Percentiles rank a stretch among this genome's conserved stretches.
phyloP scores from a whole-genome alignment of 2,888 invertebrate genomes.

The Aricia artaxerxes region DNA sequence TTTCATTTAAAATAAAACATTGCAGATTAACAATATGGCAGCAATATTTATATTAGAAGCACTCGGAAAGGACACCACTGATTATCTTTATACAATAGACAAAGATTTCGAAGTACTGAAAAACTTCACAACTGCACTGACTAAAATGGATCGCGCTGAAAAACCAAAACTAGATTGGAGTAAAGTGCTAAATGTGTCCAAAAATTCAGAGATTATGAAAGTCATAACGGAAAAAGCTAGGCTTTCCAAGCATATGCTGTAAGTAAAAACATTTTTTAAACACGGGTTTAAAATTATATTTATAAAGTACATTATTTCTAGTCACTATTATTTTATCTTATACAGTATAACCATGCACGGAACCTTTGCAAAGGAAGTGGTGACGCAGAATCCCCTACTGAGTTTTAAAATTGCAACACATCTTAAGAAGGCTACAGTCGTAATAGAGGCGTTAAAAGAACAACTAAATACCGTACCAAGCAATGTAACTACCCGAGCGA shows the following conservation, averaged over 20 bases:
- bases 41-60: constrained; percentile 69
- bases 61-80: constrained; percentile 65
- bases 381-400: constrained; percentile 66
- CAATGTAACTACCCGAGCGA: constrained; percentile 49
- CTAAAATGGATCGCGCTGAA: constrained; percentile 46
- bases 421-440: constrained; percentile 54
- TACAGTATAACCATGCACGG: constrained; percentile 70
- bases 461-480: constrained; percentile 55
- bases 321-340: constrained; percentile 34
- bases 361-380: constrained; percentile 70
- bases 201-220: constrained; percentile 57
- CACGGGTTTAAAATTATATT: constrained; percentile 41
- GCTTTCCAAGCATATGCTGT: constrained; percentile 68
- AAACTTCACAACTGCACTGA: constrained; percentile 55
- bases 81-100: constrained; percentile 62
- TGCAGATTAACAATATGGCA: constrained; percentile 72
- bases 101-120: constrained; percentile 60
- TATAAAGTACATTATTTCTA: constrained; percentile 47
- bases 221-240: constrained; percentile 52
- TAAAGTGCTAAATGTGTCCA: constrained; percentile 50
- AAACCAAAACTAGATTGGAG: constrained; percentile 53
- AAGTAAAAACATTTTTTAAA: constrained; percentile 44
- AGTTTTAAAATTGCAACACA: constrained; percentile 66
- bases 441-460: constrained; percentile 57
- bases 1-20: not conserved